Percentiles rank a stretch among this genome's conserved stretches.
Conservation (phyloP, 2,888 invertebrate species). For the Drosophila longiperda region DNA sequence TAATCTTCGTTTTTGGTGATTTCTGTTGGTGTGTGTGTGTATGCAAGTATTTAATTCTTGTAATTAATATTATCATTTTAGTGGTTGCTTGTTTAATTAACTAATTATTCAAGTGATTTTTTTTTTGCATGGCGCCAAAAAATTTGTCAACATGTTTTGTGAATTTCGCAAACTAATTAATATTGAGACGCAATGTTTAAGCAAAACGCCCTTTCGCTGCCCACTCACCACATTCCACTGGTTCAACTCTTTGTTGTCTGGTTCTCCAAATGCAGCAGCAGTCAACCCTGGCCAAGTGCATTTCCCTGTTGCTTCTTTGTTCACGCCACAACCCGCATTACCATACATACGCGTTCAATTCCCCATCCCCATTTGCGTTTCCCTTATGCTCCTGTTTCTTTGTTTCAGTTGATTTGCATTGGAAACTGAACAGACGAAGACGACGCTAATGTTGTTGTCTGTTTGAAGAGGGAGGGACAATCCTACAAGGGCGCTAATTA, state of each 20-base stretch:
- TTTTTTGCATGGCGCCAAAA: conserved; percentile 25
- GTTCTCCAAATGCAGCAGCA: conserved; percentile 5
- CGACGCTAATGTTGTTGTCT: conserved; percentile 4
- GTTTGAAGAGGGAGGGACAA: conserved; percentile 25
- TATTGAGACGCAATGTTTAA: conserved; percentile 14
- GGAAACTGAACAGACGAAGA: conserved; percentile 35
- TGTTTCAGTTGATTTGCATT: conserved; percentile 50
- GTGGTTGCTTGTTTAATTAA: conserved; percentile 13
- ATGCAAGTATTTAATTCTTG: background rate
- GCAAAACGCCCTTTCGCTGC: background rate
- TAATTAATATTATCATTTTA: conserved; percentile 13
- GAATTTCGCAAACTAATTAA: conserved; percentile 30
- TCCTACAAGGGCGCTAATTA: conserved; percentile 33
- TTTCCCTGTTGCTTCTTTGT: conserved; percentile 54
- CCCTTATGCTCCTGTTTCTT: conserved; percentile 42
- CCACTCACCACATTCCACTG: conserved; percentile 5
- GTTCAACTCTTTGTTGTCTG: conserved; percentile 67
- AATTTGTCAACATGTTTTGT: conserved; percentile 13
- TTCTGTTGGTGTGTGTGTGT: conserved; percentile 6
- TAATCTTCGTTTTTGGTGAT: conserved; percentile 14
- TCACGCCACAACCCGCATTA: conserved; percentile 17
- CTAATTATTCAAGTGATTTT: conserved; percentile 12
- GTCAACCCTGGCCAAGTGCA: conserved; percentile 56
- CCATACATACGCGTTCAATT: background rate
- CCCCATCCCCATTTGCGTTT: background rate